These are phyloP conservation scores for Physella acuta DNA, from an alignment of 1,140 invertebrate genomes.

Conservation along the genomic window DNA sequence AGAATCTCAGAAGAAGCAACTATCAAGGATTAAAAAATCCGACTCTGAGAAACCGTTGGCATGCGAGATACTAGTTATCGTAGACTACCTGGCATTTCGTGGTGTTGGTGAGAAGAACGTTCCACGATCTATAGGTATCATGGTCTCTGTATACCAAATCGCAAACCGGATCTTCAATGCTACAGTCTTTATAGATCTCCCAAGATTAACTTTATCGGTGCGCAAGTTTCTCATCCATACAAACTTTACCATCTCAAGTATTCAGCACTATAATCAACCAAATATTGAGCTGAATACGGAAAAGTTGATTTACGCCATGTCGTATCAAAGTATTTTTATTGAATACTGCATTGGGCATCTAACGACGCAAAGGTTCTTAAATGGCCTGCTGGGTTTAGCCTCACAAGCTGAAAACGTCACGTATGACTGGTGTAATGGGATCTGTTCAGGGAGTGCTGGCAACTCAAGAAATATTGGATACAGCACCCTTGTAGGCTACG, in stretches of 20 bases:
- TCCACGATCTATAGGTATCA: background rate
- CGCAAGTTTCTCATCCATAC: background rate
- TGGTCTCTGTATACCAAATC: background rate
- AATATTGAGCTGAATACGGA: background rate
- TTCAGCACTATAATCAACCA: background rate
- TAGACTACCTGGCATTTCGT: background rate
- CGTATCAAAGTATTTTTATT: background rate
- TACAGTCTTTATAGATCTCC: background rate
- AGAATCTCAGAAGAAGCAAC: background rate
- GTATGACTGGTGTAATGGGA: background rate
- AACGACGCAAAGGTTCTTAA: background rate
- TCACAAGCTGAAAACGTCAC: background rate
- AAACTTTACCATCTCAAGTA: background rate
- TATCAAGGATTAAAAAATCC: background rate
- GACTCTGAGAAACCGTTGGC: background rate
- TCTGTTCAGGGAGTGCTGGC: background rate
- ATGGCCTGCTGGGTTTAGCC: background rate
- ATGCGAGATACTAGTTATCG: background rate
- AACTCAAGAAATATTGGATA: background rate
- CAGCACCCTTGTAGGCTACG: background rate
- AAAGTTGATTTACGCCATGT: background rate
- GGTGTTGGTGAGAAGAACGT: background rate
- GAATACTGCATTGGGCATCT: background rate
- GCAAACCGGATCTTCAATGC: background rate
- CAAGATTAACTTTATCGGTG: background rate